These are phyloP conservation scores for Temnothorax rugatulus DNA, from an alignment of 2,888 invertebrate species.

Conservation along the genomic window DNA sequence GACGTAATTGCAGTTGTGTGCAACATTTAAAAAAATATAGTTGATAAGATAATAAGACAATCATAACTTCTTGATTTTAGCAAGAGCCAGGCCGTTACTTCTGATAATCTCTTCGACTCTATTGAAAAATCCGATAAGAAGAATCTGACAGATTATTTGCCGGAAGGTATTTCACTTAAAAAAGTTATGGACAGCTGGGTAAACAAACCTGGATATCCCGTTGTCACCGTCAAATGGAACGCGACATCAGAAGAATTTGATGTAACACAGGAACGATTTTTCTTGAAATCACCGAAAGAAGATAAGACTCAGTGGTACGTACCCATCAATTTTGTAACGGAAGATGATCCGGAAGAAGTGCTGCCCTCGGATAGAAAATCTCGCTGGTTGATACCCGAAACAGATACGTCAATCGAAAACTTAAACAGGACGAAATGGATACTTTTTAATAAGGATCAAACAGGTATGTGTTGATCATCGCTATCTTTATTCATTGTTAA, in stretches of 20 bases:
- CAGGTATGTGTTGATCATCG: conserved; percentile 80
- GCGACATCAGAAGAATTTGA: conserved; percentile 82
- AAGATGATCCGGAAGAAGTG: not conserved
- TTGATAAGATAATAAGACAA: not conserved
- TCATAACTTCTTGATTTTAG: not conserved
- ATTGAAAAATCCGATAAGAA: conserved; percentile 73
- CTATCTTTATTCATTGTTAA: not conserved
- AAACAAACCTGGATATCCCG: conserved; percentile 89
- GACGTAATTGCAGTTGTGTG: not conserved
- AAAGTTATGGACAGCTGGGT: conserved; percentile 88
- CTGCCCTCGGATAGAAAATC: conserved; percentile 56
- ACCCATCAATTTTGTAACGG: conserved; percentile 79
- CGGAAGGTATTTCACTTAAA: conserved; percentile 70
- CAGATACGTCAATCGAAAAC: not conserved
- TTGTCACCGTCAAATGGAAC: conserved; percentile 87
- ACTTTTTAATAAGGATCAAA: conserved; percentile 89
- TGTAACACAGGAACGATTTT: conserved; percentile 86
- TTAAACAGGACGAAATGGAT: conserved; percentile 87
- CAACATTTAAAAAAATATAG: not conserved
- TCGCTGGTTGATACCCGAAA: conserved; percentile 86
- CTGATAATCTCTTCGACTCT: conserved; percentile 86
- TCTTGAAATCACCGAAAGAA: conserved; percentile 7
- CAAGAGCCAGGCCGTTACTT: conserved; percentile 79
- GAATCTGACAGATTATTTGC: not conserved
- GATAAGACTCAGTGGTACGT: conserved; percentile 77